phyloP scores from a whole-genome alignment of 2,113 vertebrate genomes.

The Ptyas mucosa region DNA sequence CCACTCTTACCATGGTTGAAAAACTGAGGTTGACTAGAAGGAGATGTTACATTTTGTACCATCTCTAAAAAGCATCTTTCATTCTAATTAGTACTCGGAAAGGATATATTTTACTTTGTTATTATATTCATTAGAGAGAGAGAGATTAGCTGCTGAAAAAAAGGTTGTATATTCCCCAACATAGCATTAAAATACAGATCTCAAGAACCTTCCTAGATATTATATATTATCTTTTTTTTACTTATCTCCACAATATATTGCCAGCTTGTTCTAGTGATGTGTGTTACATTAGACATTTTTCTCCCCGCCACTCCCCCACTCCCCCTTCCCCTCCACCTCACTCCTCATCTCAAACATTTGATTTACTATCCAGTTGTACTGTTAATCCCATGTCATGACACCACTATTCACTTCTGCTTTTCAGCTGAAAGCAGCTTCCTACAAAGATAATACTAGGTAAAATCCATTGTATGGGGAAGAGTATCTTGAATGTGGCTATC shows the following conservation, averaged over 20 bases:
- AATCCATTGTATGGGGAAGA: slow-evolving; percentile 90
- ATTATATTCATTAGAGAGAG: slow-evolving; percentile 37
- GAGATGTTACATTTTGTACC: background rate
- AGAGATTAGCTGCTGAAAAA: slow-evolving; percentile 42
- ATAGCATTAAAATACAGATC: slow-evolving; percentile 47
- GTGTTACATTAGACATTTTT: slow-evolving; percentile 85
- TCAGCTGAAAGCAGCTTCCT: slow-evolving; percentile 93
- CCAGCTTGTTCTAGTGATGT: slow-evolving; percentile 81
- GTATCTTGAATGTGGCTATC: slow-evolving; percentile 77
- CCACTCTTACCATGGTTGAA: background rate
- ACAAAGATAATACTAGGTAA: slow-evolving; percentile 98
- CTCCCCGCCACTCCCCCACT: slow-evolving; percentile 7
- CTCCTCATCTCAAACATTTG: slow-evolving; percentile 90
- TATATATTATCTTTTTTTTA: slow-evolving; percentile 44
- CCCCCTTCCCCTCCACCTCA: background rate
- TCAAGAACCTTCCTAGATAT: slow-evolving; percentile 51
- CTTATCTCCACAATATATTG: slow-evolving; percentile 67
- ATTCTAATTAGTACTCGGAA: background rate
- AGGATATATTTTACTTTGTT: slow-evolving; percentile 40
- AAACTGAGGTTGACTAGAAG: background rate
- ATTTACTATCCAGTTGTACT: slow-evolving; percentile 91
- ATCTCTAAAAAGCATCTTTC: background rate
- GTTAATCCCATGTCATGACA: slow-evolving; percentile 98
- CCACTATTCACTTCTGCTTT: slow-evolving; percentile 96
- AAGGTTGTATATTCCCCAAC: slow-evolving; percentile 40